Evolutionary conservation across 2,888 invertebrate genomes (phyloP).

Genomic region (Hesperia comma): DNA sequence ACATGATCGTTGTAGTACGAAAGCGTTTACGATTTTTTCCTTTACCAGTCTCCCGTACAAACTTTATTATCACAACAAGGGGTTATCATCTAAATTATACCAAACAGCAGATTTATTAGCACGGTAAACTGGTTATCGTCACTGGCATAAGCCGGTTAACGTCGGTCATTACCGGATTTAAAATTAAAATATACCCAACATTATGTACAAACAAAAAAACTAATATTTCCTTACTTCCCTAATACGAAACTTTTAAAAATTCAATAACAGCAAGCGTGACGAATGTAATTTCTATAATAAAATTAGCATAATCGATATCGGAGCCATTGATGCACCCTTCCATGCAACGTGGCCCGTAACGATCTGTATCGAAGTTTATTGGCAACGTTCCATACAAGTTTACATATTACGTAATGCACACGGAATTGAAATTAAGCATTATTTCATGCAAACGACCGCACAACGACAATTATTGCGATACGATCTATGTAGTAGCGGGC

Average conservation of each 20-base stretch:
- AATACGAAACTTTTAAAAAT: slow-evolving; percentile 39
- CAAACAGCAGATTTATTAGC: too few relatives aligned
- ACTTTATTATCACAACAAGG: too few relatives aligned
- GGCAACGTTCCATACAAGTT: slow-evolving; percentile 69
- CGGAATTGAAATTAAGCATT: slow-evolving; percentile 78
- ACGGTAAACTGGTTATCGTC: too few relatives aligned
- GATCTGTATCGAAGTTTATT: slow-evolving; percentile 71
- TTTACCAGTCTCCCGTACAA: too few relatives aligned
- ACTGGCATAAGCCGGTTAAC: too few relatives aligned
- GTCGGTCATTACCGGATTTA: too few relatives aligned
- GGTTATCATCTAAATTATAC: too few relatives aligned
- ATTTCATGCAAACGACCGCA: slow-evolving; percentile 75
- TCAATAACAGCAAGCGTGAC: slow-evolving; percentile 55
- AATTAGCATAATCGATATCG: slow-evolving; percentile 81
- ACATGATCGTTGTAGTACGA: too few relatives aligned
- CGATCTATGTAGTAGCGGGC: slow-evolving; percentile 58
- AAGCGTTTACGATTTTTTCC: too few relatives aligned
- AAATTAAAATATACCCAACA: too few relatives aligned
- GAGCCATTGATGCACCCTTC: slow-evolving; percentile 69
- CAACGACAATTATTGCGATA: slow-evolving; percentile 69
- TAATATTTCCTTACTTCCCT: background rate
- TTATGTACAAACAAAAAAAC: background rate
- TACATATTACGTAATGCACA: slow-evolving; percentile 66
- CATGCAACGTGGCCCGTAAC: slow-evolving; percentile 50
- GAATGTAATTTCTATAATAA: slow-evolving; percentile 76